Conservation (phyloP, 2,888 invertebrate genomes). For the Clivina fossor region DNA sequence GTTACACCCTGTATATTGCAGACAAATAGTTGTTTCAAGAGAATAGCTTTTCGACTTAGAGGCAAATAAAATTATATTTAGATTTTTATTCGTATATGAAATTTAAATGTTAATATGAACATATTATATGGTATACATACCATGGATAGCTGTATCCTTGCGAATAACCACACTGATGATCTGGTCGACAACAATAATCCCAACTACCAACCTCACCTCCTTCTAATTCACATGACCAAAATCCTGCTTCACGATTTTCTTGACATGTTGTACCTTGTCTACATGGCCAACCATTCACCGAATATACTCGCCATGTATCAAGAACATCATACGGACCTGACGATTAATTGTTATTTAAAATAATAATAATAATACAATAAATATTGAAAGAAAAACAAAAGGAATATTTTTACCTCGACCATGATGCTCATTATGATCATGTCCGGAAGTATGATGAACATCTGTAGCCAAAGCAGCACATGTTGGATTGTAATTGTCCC, state of each 20-base stretch:
- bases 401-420: slow-evolving; percentile 14
- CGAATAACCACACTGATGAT: slow-evolving; percentile 81
- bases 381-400: too few relatives aligned
- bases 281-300: slow-evolving; percentile 81
- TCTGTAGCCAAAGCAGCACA: slow-evolving; percentile 57
- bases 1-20: too few relatives aligned
- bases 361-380: too few relatives aligned
- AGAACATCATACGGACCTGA: slow-evolving; percentile 41
- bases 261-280: slow-evolving; percentile 66
- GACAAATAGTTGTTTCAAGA: too few relatives aligned
- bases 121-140: slow-evolving; percentile 57
- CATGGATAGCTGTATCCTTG: slow-evolving; percentile 81
- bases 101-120: too few relatives aligned
- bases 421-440: slow-evolving; percentile 15
- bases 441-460: slow-evolving; percentile 51
- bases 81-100: slow-evolving; percentile 4
- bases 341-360: too few relatives aligned
- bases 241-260: slow-evolving; percentile 73
- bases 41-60: too few relatives aligned
- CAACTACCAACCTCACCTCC: slow-evolving; percentile 69
- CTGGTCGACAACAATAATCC: slow-evolving; percentile 85
- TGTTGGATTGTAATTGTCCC: slow-evolving; percentile 75
- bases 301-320: slow-evolving; percentile 69
- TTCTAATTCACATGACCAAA: slow-evolving; percentile 83
- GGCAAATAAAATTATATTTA: too few relatives aligned